Percentiles rank a stretch among this genome's conserved stretches.
phyloP scores from a whole-genome alignment of 1,140 invertebrate genomes.

The Monomorium pharaonis region DNA sequence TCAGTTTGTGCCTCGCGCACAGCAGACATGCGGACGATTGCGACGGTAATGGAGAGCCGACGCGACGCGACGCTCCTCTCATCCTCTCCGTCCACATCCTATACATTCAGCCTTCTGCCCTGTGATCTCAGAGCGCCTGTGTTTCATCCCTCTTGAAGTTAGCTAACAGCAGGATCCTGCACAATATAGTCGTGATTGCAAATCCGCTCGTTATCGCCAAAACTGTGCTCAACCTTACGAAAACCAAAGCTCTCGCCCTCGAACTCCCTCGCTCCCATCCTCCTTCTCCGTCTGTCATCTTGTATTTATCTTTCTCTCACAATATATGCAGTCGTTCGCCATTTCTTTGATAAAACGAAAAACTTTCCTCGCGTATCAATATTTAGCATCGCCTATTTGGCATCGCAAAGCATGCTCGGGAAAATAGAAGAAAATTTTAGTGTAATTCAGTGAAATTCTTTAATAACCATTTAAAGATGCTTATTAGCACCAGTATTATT shows the following conservation, averaged over 20 bases:
- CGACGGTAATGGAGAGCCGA: conserved; percentile 48
- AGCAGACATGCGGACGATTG: not conserved
- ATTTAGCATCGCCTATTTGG: not conserved
- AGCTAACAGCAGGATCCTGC: conserved; percentile 78
- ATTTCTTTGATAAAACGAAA: conserved; percentile 25
- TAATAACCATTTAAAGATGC: too few species aligned
- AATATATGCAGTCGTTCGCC: not conserved
- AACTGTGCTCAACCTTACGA: conserved; percentile 75
- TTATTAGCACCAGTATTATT: too few species aligned
- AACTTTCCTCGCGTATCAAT: not conserved
- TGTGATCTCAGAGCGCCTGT: conserved; percentile 77
- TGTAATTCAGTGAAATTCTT: too few species aligned
- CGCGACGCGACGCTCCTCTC: conserved; percentile 61
- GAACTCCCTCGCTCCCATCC: not conserved
- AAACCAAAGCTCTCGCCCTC: conserved; percentile 59
- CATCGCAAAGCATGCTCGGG: not conserved
- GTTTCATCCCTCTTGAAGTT: conserved; percentile 80
- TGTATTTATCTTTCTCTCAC: conserved; percentile 6
- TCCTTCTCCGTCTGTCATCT: not conserved
- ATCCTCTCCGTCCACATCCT: conserved; percentile 58
- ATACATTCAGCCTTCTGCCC: conserved; percentile 72
- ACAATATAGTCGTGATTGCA: conserved; percentile 83
- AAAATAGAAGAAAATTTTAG: not conserved
- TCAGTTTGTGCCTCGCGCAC: conserved; percentile 56
- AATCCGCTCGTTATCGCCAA: conserved; percentile 82